Conservation (phyloP, 2,113 vertebrate genomes). For the Hylia prasina region DNA sequence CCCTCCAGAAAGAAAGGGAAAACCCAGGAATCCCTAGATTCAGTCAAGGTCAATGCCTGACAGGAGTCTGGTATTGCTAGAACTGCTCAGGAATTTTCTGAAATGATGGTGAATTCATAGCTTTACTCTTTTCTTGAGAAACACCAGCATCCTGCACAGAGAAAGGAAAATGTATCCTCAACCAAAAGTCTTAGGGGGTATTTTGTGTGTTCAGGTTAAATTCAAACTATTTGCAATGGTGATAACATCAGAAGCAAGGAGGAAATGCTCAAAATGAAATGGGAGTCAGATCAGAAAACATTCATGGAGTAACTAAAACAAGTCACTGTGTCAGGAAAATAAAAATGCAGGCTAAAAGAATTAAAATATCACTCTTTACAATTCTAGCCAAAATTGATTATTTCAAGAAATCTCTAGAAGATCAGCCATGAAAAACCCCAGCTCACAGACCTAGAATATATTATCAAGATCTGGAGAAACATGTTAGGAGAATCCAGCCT, state of each 20-base stretch:
- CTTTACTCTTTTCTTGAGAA: neutral
- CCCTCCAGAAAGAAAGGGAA: neutral
- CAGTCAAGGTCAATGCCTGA: neutral
- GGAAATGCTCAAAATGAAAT: neutral
- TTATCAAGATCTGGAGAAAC: conserved; percentile 3
- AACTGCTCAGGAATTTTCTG: neutral
- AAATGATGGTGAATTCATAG: neutral
- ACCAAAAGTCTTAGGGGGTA: neutral
- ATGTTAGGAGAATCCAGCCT: neutral
- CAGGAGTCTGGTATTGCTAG: neutral
- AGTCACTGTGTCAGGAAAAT: neutral
- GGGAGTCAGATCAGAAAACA: neutral
- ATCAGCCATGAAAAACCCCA: neutral
- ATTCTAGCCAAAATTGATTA: neutral
- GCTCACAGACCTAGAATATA: neutral
- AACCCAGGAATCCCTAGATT: neutral
- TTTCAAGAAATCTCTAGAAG: conserved; percentile 1
- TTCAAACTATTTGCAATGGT: neutral
- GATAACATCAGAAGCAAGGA: conserved; percentile 4
- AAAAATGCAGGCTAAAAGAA: neutral
- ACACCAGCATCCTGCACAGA: neutral
- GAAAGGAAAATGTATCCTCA: neutral
- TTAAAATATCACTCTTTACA: neutral
- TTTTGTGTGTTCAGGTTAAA: neutral
- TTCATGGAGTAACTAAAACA: neutral